Evolutionary conservation across 2,888 invertebrate species (phyloP).

Genomic region (Molorchus minor): DNA sequence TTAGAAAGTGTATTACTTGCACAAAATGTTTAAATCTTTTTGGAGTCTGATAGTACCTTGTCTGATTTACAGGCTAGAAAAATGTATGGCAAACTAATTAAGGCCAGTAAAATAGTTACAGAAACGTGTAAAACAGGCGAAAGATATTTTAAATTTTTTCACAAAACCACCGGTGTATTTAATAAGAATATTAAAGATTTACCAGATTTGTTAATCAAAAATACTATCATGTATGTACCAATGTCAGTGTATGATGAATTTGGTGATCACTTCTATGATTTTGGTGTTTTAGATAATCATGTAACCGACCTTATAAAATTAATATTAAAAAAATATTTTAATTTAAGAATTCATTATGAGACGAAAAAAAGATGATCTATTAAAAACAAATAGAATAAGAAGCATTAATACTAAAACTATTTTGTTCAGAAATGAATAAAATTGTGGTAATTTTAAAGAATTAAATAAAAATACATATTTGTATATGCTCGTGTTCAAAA

Average conservation of each 20-base stretch:
- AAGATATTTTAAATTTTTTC: slow-evolving; percentile 4
- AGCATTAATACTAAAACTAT: slow-evolving; percentile 15
- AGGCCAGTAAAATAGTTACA: neutral
- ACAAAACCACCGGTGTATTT: neutral
- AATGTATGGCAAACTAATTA: slow-evolving; percentile 13
- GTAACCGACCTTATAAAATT: slow-evolving; percentile 9
- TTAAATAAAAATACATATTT: neutral
- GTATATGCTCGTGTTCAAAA: neutral
- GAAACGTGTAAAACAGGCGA: slow-evolving; percentile 2
- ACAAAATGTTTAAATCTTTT: slow-evolving; percentile 2
- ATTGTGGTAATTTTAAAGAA: neutral
- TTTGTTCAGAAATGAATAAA: slow-evolving; percentile 3
- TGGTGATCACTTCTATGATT: slow-evolving; percentile 16
- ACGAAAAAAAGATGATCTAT: slow-evolving; percentile 13
- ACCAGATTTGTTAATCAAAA: neutral
- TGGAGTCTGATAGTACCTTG: slow-evolving; percentile 5
- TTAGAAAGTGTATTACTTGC: slow-evolving; percentile 15
- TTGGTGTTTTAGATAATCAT: slow-evolving; percentile 10
- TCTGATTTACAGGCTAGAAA: slow-evolving; percentile 2
- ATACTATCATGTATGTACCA: neutral
- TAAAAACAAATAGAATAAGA: slow-evolving; percentile 9
- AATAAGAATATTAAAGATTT: neutral
- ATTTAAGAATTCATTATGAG: slow-evolving; percentile 29
- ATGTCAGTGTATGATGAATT: slow-evolving; percentile 1
- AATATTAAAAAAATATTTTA: slow-evolving; percentile 26